These are phyloP conservation scores for Thysanoteuthis rhombus DNA, from an alignment of 2,888 invertebrate genomes.

Conservation along the genomic window DNA sequence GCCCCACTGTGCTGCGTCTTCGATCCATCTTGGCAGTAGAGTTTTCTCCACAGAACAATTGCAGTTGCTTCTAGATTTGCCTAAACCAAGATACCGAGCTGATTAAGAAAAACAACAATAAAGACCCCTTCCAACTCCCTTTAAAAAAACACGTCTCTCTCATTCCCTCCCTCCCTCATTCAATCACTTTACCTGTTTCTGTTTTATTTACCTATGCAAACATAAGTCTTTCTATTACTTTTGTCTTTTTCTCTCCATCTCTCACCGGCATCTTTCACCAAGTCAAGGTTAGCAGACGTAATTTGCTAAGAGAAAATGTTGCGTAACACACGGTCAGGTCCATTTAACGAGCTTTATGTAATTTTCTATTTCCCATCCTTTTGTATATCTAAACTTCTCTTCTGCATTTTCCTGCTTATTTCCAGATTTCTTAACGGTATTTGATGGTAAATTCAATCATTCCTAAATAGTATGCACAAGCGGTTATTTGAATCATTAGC, in stretches of 20 bases:
- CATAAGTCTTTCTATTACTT: too few relatives aligned
- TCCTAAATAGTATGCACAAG: not conserved
- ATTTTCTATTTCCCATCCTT: not conserved
- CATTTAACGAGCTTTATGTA: not conserved
- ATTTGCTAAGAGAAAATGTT: not conserved
- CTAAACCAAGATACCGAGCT: not conserved
- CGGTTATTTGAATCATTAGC: not conserved
- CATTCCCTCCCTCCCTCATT: not conserved
- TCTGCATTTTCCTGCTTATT: not conserved
- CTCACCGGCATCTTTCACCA: not conserved
- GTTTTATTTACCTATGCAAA: too few relatives aligned
- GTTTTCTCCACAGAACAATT: not conserved
- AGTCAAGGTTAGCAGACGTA: not conserved
- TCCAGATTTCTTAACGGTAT: not conserved
- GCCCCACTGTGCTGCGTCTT: not conserved
- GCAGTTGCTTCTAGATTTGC: not conserved
- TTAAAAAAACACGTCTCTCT: not conserved
- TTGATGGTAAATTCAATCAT: not conserved
- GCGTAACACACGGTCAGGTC: not conserved
- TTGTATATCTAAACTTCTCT: not conserved
- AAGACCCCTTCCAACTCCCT: not conserved
- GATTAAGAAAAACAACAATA: not conserved
- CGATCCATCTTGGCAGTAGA: not conserved
- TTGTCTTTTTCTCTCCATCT: not conserved
- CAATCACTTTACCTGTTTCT: not conserved